phyloP scores from a whole-genome alignment of 2,888 invertebrate species.

The Tethea ocularis region DNA sequence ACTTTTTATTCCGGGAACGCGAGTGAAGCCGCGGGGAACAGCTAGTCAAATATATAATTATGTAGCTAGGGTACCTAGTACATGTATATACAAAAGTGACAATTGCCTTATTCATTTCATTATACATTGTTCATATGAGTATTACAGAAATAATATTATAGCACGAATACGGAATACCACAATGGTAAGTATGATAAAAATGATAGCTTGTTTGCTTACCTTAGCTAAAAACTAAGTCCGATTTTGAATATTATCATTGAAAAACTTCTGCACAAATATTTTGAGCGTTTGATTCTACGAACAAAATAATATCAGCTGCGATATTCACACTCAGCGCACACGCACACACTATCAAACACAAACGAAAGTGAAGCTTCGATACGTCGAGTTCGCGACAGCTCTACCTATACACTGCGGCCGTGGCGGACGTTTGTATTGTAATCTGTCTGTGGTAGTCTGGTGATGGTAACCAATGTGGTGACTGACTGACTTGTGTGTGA shows the following conservation, averaged over 20 bases:
- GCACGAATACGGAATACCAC: no score
- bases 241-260: background rate
- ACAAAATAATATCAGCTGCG: slow-evolving; percentile 34
- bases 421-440: slow-evolving; percentile 9
- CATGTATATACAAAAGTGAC: no score
- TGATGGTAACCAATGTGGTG: slow-evolving; percentile 9
- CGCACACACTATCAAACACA: slow-evolving; percentile 23
- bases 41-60: no score
- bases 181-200: background rate
- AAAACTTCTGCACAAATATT: slow-evolving; percentile 40
- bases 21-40: no score
- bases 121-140: no score
- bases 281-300: background rate
- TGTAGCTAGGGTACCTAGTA: no score
- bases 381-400: slow-evolving; percentile 56
- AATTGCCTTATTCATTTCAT: no score
- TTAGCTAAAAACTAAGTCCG: no score
- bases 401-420: slow-evolving; percentile 55
- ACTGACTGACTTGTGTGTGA: slow-evolving; percentile 7
- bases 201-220: background rate
- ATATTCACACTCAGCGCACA: slow-evolving; percentile 45
- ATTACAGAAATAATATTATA: no score
- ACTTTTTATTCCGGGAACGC: no score
- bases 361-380: slow-evolving; percentile 17
- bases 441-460: slow-evolving; percentile 12